Base-by-base conservation (phyloP, 2,113 vertebrate genomes). In the Romanogobio albipinnatus region DNA sequence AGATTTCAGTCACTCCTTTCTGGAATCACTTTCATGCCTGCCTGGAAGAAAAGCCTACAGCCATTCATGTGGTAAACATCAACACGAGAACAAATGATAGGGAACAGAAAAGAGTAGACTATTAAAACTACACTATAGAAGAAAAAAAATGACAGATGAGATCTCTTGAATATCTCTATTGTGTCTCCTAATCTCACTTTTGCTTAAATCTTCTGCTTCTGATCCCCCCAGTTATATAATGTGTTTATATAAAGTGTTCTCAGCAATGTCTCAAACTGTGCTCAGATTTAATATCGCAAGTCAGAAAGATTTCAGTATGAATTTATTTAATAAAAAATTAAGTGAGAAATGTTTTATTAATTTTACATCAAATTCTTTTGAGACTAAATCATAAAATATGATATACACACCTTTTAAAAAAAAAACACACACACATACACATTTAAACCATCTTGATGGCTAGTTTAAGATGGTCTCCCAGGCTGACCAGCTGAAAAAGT, bases 21-120 rank as follows among this genome's bases (percentile, higher is more conserved):
- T 56, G 87, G 87, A 94, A 91, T 92, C 91, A 82, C 77, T 71
- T 90, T 81, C 19, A 70, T 68, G 71, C 76, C 24, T 49, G n/a
- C 24, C 43, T 13, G n/a, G 39, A 79, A 61, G 56, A 62, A 62
- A 33, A 24, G 19, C 24, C 73, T 24, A 3, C 17, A 66, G 5
- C 61, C 26, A 36, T 33, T 66, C 9, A 22, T 47, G 43, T 13
- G 43, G 9, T 81, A 36, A 36, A 81, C 19, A 4, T 51, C 61
- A 81, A 45, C 58, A 66, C 61, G 2, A 24, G 56, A n/a, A 43
- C 77, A 64, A n/a, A 80, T 10, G 51, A 58, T 22, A 36, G 53
- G 33, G 58, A 45, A 62, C 39, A 58, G 33, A n/a, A 56, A 56
- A 56, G 17, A 11, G 47, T 14, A 51, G 15, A 36, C 66, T 29